Base-by-base conservation (phyloP, 1,140 invertebrate species). In the Drosophila ercepeae region DNA sequence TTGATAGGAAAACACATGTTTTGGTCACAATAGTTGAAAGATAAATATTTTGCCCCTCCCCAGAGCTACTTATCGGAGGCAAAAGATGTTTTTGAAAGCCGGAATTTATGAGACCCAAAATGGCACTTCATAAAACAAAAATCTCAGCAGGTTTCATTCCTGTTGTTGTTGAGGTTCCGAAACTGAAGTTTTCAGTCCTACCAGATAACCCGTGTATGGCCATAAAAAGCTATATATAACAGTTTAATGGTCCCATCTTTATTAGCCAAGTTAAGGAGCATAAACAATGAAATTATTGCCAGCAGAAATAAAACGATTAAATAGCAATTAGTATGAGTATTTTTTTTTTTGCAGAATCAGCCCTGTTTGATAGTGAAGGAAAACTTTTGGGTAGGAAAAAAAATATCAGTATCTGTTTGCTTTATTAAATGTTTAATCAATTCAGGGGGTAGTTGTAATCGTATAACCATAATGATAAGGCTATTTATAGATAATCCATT, bases 381-480 rank as follows among this genome's bases (percentile, higher is more conserved):
- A 68, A 67, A 53, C n/a, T 67, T 45, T 36, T 51, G 25, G 36
- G 5, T 1, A 51, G 14, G 7, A 16, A 36, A 36, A 36, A n/a
- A n/a, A n/a, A n/a, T n/a, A 13, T 13, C 13, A 4, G n/a, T 67
- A n/a, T 14, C 60, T 36, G 21, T 53, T 1, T 53, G 54, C 8
- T 54, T 27, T 3, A 0, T 2, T 59, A 36, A 52, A 67, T 34
- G 36, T 46, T 27, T 45, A 59, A 63, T 29, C 14, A 41, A 69
- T 69, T 69, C 46, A 13, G 48, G 54, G 54, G 67, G 68, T 72
- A 72, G 68, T 72, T 61, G 54, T 16, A 39, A 16, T 25, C 55
- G 59, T 72, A 72, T 63, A 73, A 1, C 7, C 44, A 49, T 73
- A 73, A 50, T 42, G 68, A 72, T 63, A 50, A 44, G 34, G 16